A percentile compares a stretch with the other conserved stretches of the same genome.
phyloP scores from a whole-genome alignment of 2,888 invertebrate genomes.

The Lasioglossum morio region DNA sequence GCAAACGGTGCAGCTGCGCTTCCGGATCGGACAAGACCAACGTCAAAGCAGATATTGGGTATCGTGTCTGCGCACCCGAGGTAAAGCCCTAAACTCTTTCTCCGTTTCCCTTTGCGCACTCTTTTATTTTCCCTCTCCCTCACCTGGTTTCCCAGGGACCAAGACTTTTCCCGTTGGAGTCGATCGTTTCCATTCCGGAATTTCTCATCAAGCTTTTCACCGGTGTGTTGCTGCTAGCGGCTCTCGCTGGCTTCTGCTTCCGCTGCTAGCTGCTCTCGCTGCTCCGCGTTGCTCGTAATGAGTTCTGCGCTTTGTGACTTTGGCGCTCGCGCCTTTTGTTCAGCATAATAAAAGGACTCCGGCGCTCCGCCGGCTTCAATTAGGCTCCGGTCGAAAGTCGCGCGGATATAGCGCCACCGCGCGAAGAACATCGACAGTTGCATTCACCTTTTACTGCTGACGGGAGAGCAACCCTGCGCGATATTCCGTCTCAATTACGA shows the following conservation, averaged over 20 bases:
- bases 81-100: conserved; percentile 39
- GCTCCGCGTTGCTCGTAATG: conserved; percentile 61
- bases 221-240: conserved; percentile 46
- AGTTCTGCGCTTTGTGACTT: conserved; percentile 69
- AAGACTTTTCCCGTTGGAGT: conserved; percentile 55
- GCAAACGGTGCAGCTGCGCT: not conserved
- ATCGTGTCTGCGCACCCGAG: conserved; percentile 40
- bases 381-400: conserved; percentile 62
- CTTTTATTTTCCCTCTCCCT: not conserved
- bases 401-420: conserved; percentile 57
- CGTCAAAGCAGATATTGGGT: conserved; percentile 68
- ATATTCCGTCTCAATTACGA: conserved; percentile 14
- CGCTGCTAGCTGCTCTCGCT: conserved; percentile 20
- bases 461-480: not conserved
- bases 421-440: conserved; percentile 49
- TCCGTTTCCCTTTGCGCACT: conserved; percentile 37
- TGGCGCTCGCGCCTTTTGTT: conserved; percentile 67
- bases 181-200: conserved; percentile 71
- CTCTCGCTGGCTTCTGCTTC: not conserved
- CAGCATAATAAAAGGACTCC: conserved; percentile 66
- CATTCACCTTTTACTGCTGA: conserved; percentile 47
- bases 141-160: not conserved
- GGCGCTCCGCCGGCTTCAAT: conserved; percentile 62
- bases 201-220: conserved; percentile 65
- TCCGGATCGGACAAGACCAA: not conserved